phyloP scores from a whole-genome alignment of 2,797 vertebrate species.

The Pseudopleuronectes americanus region DNA sequence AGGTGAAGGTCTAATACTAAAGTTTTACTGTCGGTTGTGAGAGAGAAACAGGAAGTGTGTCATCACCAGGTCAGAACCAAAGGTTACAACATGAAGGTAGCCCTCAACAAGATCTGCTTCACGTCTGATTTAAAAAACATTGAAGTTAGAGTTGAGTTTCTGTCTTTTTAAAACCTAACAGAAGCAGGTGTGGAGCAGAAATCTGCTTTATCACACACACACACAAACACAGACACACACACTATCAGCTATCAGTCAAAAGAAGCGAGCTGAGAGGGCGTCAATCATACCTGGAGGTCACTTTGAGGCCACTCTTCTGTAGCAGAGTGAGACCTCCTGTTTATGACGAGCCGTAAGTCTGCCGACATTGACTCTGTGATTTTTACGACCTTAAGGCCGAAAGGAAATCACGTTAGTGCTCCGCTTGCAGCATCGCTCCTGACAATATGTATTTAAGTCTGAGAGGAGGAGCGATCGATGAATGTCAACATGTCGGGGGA shows the following conservation, averaged over 20 bases:
- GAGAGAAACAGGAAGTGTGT: slow-evolving; percentile 18
- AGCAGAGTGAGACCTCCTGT: slow-evolving; percentile 47
- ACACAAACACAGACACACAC: neutral
- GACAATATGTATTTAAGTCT: slow-evolving; percentile 70
- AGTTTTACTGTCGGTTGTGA: slow-evolving; percentile 35
- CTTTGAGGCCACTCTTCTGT: slow-evolving; percentile 42
- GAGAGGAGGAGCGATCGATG: slow-evolving; percentile 55
- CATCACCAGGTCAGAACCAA: neutral
- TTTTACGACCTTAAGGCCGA: slow-evolving; percentile 58
- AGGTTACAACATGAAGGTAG: neutral
- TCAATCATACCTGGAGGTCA: slow-evolving; percentile 61
- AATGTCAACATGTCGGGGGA: slow-evolving; percentile 45
- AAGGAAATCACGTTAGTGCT: slow-evolving; percentile 72
- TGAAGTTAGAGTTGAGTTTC: slow-evolving; percentile 7
- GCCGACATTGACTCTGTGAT: slow-evolving; percentile 59
- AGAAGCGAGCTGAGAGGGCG: slow-evolving; percentile 15
- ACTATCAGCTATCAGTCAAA: slow-evolving; percentile 47
- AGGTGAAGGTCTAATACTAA: slow-evolving; percentile 13
- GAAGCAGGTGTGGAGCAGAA: neutral
- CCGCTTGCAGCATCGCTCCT: slow-evolving; percentile 38
- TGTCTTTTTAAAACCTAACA: slow-evolving; percentile 16
- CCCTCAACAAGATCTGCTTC: neutral
- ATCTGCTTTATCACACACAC: neutral
- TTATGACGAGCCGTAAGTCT: slow-evolving; percentile 41
- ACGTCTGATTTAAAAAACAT: too few species aligned